Base-by-base conservation (phyloP, 2,888 invertebrate species). In the Strigamia transsilvanica region DNA sequence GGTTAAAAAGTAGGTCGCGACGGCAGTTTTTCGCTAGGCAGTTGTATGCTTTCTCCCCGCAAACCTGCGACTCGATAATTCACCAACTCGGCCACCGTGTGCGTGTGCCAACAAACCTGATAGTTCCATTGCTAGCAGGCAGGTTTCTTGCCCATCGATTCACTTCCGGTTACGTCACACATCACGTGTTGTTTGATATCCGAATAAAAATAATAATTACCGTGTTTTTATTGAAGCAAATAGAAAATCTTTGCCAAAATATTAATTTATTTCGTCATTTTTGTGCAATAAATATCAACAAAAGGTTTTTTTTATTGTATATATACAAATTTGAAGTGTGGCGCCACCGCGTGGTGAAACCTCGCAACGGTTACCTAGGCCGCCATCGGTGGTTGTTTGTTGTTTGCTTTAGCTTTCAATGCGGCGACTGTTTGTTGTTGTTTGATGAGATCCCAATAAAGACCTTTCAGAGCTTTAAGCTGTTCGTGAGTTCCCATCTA, bases 401-500 rank as follows among this genome's bases (percentile, higher is more conserved):
- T 66, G 18, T 4, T 18, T 66, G 2, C 18, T 18, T 66, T 66
- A 1, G 61, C 61, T 66, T 18, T 66, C 9, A 66, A 6, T 18
- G 61, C 18, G n/a, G 2, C 61, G 78, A 38, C 83, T 51, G 23
- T 80, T 78, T 84, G 82, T 80, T 89, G 89, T 66, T 88, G 87
- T 83, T 86, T 85, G 18, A 89, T 88, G 32, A 97, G 90, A 84
- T 94, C 93, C 91, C 94, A 96, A 88, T 98, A 98, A 83, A 93
- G 90, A 0, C 97, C 97, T 86, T 92, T 93, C 85, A 91, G 91
- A 84, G 91, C 91, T 89, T 93, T 93, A 84, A 98, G 88, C 84
- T 92, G 91, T 0, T 92, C 91, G 87, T 98, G 97, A 27, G 92
- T 94, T 4, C 97, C 97, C 90, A 94, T 92, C 96, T 95, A 87